Base-by-base conservation (phyloP, 2,797 vertebrate species). In the Kryptopterus vitreolus region DNA sequence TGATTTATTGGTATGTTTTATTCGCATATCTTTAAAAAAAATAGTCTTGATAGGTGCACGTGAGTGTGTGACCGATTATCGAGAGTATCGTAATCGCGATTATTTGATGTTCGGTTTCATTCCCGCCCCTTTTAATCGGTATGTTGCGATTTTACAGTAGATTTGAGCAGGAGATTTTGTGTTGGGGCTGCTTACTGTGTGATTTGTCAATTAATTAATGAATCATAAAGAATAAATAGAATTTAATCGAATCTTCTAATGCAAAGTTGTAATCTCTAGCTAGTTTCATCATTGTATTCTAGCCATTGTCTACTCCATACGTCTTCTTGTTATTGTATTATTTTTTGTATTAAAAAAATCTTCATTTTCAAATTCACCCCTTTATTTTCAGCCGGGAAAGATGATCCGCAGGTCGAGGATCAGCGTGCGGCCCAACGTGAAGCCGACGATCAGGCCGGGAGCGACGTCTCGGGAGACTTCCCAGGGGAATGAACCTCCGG, bases 391-490 rank as follows among this genome's bases (percentile, higher is more conserved):
- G 20, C 26, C 75, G 68, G 81, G 70, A 80, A 88, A 81, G 74
- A 97, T 97, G 96, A 94, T 97, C 87, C 96, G 96, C 48, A 93
- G 96, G 79, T 94, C 96, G 20, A 94, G 96, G 87, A 95, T 98
- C 78, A 95, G 92, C 35, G 86, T 95, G 76, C 94, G 95, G 79
- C 96, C 96, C 26, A 96, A 96, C 72, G 94, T 98, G 26, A 92
- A 88, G 85, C 91, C 92, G 2, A 82, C 83, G 0, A 91, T 91
- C 26, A 89, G 94, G 82, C 69, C 86, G 12, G 18, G 85, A 12
- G 43, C 86, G 4, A 16, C 88, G 1, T 55, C 89, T 69, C 90
- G 88, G 82, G 92, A 93, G 29, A n/a, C 58, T 5, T 68, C 78
- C 26, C 74, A 31, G 16, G 83, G 72, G 5, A 72, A 57, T 2